Conservation (phyloP, 2,888 invertebrate species). For the Gastracanthus pulcherrimus region DNA sequence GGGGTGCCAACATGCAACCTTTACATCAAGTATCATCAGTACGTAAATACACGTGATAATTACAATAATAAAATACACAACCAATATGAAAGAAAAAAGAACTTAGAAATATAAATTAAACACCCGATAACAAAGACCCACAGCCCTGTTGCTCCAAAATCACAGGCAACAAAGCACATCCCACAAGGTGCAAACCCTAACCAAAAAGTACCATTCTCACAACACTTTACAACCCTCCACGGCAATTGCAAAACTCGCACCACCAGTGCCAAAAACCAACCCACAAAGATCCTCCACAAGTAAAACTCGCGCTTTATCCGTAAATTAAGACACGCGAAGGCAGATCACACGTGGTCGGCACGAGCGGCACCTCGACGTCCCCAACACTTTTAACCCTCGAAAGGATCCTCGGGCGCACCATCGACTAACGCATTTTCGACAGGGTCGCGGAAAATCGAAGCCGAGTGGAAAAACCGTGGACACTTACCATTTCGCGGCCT, state of each 20-base stretch:
- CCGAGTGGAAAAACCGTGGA: conserved; percentile 18
- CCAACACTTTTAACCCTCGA: background rate
- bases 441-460: too few species aligned
- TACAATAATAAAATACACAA: background rate
- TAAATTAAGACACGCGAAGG: background rate
- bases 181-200: conserved; percentile 18
- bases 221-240: background rate
- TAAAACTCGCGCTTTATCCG: background rate
- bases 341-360: conserved; percentile 60
- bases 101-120: background rate
- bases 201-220: conserved; percentile 24
- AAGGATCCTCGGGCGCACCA: background rate
- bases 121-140: background rate
- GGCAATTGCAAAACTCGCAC: background rate
- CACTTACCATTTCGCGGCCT: conserved; percentile 70
- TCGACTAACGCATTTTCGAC: background rate
- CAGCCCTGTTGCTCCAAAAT: conserved; percentile 4
- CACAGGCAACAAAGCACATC: background rate
- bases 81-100: background rate
- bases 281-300: background rate
- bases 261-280: background rate
- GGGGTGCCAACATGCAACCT: background rate
- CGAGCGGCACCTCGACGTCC: background rate
- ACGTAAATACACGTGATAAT: background rate
- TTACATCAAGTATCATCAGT: background rate